Percentiles rank a stretch among this genome's conserved stretches.
These are phyloP conservation scores for Bambusicola thoracicus DNA, from an alignment of 2,113 vertebrate genomes.

Conservation along the genomic window DNA sequence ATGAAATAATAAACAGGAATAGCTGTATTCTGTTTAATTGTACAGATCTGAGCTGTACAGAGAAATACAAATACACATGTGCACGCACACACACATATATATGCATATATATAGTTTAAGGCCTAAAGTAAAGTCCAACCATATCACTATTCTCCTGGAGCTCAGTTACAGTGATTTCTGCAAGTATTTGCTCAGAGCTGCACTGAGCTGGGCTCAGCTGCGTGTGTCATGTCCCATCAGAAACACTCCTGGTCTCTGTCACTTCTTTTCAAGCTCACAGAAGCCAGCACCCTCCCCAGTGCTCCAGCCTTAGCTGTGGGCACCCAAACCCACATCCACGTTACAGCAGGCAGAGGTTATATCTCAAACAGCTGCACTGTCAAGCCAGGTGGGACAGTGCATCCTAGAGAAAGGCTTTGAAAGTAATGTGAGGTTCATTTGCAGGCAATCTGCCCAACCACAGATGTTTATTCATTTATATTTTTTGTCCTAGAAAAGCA, in stretches of 20 bases:
- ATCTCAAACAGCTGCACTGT: neutral
- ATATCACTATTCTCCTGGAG: neutral
- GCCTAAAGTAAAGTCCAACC: conserved; percentile 8
- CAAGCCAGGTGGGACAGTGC: neutral
- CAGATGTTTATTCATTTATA: neutral
- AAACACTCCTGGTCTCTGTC: neutral
- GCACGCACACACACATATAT: neutral
- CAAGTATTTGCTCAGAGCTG: neutral
- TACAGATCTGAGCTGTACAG: neutral
- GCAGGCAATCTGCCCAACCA: neutral
- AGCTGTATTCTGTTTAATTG: neutral
- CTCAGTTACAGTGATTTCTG: neutral
- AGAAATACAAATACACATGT: too few relatives aligned
- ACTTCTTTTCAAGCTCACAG: neutral
- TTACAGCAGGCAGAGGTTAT: neutral
- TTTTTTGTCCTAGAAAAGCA: neutral
- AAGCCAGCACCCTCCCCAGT: neutral
- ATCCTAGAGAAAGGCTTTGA: neutral
- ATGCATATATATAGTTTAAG: neutral
- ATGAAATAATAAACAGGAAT: neutral
- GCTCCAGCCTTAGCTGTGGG: neutral
- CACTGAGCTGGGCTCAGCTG: conserved; percentile 12
- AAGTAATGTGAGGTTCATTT: neutral
- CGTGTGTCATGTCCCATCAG: neutral
- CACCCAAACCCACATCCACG: fast-evolving